Evolutionary conservation across 2,113 vertebrate genomes (phyloP), one percentile per base, ranked within the genome.

Genomic region (Myrmecophaga tridactyla): DNA sequence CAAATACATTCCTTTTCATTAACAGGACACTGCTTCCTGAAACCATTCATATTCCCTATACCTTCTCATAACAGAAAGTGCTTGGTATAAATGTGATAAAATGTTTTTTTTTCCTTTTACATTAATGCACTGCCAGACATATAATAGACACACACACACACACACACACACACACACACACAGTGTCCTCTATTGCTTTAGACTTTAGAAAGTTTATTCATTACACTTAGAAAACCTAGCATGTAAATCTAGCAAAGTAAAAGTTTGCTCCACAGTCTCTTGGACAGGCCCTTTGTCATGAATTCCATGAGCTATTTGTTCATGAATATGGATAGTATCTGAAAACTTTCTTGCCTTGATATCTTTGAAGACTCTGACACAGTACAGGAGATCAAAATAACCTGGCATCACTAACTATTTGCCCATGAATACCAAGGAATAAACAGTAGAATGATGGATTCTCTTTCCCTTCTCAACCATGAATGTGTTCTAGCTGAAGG

Each of bases 321-420:
- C 92, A 96, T 86, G 80, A 97, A 96, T 89, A 95, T 81, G 89
- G 86, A 96, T 96, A 96, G n/a, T 67, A 89, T 84, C 85, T 96
- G 92, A 89, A 92, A 60, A 88, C 89, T 97, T 96, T 95, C 39
- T 76, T 93, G 77, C 93, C 96, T 96, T 92, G 78, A 95, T 96
- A 97, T 97, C 96, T 96, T 97, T 97, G 96, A 97, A 96, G 95
- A 96, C 91, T 63, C 72, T 96, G 96, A 93, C 83, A 89, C 90
- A 53, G 73, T 77, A 65, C 72, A 89, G 81, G 70, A 84, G 96
- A 97, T 97, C 92, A 96, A 97, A 97, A 94, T 95, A 97, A 96
- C 89, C 94, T 96, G 92, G 83, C 86, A 29, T 76, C 25, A 18
- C 86, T 62, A 70, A 48, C 7, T 56, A 39, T 53, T 91, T 96